Evolutionary conservation across 1,140 invertebrate genomes (phyloP).

Genomic region (Caenorhabditis brenneri): DNA sequence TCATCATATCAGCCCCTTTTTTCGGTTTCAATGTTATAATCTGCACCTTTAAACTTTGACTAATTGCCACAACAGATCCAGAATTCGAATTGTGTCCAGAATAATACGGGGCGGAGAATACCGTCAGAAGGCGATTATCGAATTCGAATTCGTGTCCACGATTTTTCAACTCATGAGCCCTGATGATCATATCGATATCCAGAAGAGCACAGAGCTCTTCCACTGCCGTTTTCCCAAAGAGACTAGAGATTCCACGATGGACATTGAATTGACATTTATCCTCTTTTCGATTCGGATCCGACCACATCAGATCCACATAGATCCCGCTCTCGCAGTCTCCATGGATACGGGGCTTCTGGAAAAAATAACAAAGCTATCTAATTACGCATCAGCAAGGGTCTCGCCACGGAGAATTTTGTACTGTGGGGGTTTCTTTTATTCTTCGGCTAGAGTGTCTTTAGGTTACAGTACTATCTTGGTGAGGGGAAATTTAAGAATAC

Average conservation of each 20-base stretch:
- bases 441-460: too few species aligned
- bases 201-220: conserved; percentile 49
- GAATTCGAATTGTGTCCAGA: conserved; percentile 52
- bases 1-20: background rate
- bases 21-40: background rate
- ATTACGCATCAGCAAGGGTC: too few species aligned
- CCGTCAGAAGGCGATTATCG: conserved; percentile 52
- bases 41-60: background rate
- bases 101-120: conserved; percentile 61
- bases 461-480: too few species aligned
- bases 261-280: conserved; percentile 33
- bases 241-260: conserved; percentile 39
- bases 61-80: conserved; percentile 44
- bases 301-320: conserved; percentile 52
- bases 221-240: conserved; percentile 56
- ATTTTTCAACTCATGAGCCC: conserved; percentile 72
- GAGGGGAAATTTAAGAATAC: too few species aligned
- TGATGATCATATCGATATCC: conserved; percentile 53
- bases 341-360: conserved; percentile 49
- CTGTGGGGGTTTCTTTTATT: too few species aligned
- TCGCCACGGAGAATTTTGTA: too few species aligned
- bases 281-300: conserved; percentile 49
- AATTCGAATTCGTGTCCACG: conserved; percentile 75
- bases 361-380: background rate
- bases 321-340: conserved; percentile 52